Conservation (phyloP, 1,140 invertebrate genomes). For the Anastatus disparis region DNA sequence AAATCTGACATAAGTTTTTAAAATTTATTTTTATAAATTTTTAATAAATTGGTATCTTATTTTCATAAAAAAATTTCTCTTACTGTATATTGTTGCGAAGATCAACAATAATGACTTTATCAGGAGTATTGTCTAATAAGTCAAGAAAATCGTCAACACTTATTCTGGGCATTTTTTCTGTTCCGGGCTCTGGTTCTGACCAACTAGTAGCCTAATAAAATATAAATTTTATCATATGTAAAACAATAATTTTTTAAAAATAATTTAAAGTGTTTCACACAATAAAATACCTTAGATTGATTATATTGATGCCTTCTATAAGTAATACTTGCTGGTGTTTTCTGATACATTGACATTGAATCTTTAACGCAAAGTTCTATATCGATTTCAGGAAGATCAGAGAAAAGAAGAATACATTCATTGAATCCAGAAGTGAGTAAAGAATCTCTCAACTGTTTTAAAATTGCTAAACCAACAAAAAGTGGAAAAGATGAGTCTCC, state of each 20-base stretch:
- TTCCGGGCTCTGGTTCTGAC: constrained; percentile 59
- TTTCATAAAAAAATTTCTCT: constrained; percentile 41
- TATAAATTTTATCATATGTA: constrained; percentile 6
- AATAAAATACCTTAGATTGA: constrained; percentile 54
- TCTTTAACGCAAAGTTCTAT: constrained; percentile 93
- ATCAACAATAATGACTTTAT: constrained; percentile 82
- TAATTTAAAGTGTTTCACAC: neutral
- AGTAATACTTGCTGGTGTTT: constrained; percentile 88
- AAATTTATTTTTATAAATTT: constrained; percentile 7
- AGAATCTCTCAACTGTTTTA: constrained; percentile 87
- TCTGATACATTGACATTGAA: constrained; percentile 86
- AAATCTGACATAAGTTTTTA: constrained; percentile 68
- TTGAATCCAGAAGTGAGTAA: constrained; percentile 93
- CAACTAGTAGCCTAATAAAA: constrained; percentile 75
- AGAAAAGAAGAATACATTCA: constrained; percentile 96
- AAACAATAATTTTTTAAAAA: constrained; percentile 24
- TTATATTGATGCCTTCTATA: constrained; percentile 80
- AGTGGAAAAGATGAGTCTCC: constrained; percentile 95
- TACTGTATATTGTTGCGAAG: constrained; percentile 79
- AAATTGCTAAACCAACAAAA: constrained; percentile 93
- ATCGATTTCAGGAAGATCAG: constrained; percentile 97
- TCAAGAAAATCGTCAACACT: constrained; percentile 86
- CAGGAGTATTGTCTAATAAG: constrained; percentile 73
- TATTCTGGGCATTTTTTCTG: constrained; percentile 75
- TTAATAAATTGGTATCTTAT: too few species aligned